Evolutionary conservation across 2,888 invertebrate genomes (phyloP).

Genomic region (Megastigmus dorsalis): DNA sequence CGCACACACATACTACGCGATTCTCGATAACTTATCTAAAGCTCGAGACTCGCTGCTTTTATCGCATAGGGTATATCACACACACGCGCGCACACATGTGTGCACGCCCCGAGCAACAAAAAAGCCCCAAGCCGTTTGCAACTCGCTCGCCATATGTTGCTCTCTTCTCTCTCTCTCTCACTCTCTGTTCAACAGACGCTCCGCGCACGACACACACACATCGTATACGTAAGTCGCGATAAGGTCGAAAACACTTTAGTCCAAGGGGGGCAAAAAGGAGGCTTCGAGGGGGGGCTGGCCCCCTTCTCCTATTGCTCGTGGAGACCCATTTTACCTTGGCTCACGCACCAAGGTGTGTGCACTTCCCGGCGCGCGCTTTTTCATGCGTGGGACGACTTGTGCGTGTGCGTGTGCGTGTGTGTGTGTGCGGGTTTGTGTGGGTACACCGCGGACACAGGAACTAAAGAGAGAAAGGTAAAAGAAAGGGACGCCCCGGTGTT

Average conservation of each 20-base stretch:
- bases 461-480: constrained; percentile 57
- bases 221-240: no score
- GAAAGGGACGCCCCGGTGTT: constrained; percentile 22
- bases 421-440: no score
- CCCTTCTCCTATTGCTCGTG: no score
- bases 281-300: constrained; percentile 60
- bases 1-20: not conserved
- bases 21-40: constrained; percentile 58
- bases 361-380: constrained; percentile 63
- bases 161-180: no score
- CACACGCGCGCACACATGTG: not conserved
- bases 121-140: no score
- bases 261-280: not conserved
- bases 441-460: no score
- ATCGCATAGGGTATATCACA: constrained; percentile 6
- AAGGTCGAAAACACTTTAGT: constrained; percentile 58
- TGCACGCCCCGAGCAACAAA: no score
- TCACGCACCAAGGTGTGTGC: constrained; percentile 57
- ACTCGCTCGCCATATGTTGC: constrained; percentile 44
- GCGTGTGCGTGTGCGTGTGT: no score
- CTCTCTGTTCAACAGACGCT: not conserved
- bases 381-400: constrained; percentile 71
- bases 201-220: no score
- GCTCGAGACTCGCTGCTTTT: constrained; percentile 46
- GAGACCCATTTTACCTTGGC: constrained; percentile 55